phyloP scores from a whole-genome alignment of 1,140 invertebrate genomes.

The Augochlora pura region DNA sequence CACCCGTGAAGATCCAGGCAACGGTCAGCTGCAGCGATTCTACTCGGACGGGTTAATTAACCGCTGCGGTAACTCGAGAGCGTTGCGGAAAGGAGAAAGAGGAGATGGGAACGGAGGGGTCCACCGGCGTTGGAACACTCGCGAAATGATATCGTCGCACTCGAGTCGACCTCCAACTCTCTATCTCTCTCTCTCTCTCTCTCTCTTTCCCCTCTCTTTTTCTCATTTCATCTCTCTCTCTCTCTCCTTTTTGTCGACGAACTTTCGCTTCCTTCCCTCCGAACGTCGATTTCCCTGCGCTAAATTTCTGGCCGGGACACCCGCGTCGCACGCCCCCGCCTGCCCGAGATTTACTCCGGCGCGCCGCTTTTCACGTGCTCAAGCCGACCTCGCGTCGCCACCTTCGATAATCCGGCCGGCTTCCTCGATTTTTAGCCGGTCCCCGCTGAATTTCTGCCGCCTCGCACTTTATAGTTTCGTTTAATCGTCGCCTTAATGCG shows the following conservation, averaged over 20 bases:
- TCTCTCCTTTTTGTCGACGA: too few species aligned
- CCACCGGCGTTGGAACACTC: neutral
- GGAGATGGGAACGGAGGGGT: neutral
- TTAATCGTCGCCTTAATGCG: too few species aligned
- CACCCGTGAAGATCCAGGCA: conserved; percentile 41
- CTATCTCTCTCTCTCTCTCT: neutral
- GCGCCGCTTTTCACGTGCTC: too few species aligned
- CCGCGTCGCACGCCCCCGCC: conserved; percentile 7
- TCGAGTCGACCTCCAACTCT: neutral
- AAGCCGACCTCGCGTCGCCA: too few species aligned
- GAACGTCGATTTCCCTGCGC: neutral
- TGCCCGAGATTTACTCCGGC: conserved; percentile 2
- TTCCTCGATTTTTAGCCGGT: too few species aligned
- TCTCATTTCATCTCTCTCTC: too few species aligned
- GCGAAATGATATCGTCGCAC: conserved; percentile 18
- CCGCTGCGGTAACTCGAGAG: conserved; percentile 32
- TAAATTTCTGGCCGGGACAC: conserved; percentile 20
- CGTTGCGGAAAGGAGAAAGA: neutral
- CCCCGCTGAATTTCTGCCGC: too few species aligned
- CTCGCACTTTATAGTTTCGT: too few species aligned
- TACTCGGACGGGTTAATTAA: conserved; percentile 52
- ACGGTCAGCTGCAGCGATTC: conserved; percentile 31
- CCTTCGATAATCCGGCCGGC: too few species aligned
- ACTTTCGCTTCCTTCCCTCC: neutral
- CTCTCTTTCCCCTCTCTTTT: too few species aligned